phyloP scores from a whole-genome alignment of 2,888 invertebrate genomes.

The Drosophila barbarae region DNA sequence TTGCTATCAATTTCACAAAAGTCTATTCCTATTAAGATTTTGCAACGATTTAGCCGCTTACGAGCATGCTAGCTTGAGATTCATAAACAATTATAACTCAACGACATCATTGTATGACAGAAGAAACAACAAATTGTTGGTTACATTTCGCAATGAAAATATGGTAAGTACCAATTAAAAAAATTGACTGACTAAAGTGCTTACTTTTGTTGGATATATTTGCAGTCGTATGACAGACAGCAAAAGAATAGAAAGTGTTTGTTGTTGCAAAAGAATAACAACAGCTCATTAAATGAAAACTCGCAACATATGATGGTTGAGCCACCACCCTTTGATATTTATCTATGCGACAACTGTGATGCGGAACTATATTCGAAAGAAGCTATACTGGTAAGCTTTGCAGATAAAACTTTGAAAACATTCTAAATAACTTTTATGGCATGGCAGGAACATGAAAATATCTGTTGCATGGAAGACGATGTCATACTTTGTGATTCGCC shows the following conservation, averaged over 20 bases:
- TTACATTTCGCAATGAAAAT: conserved; percentile 88
- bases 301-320: conserved; percentile 82
- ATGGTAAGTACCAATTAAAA: conserved; percentile 78
- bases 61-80: conserved; percentile 83
- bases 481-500: conserved; percentile 80
- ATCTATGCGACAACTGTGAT: conserved; percentile 88
- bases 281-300: conserved; percentile 66
- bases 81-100: conserved; percentile 86
- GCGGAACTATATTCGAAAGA: conserved; percentile 84
- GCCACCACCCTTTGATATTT: conserved; percentile 84
- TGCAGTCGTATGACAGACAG: conserved; percentile 79
- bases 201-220: conserved; percentile 15
- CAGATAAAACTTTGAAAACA: no score
- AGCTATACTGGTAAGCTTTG: conserved; percentile 81
- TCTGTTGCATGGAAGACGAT: conserved; percentile 79
- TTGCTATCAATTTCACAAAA: conserved; percentile 87
- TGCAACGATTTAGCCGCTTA: conserved; percentile 85
- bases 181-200: conserved; percentile 12
- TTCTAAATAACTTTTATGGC: conserved; percentile 27
- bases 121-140: conserved; percentile 84
- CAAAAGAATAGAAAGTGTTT: conserved; percentile 80
- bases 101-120: conserved; percentile 86
- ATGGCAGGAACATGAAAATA: conserved; percentile 80
- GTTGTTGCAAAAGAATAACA: conserved; percentile 78
- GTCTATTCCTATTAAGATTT: conserved; percentile 85